Evolutionary conservation across 2,888 invertebrate genomes (phyloP).

Genomic region (Agrochola circellaris): DNA sequence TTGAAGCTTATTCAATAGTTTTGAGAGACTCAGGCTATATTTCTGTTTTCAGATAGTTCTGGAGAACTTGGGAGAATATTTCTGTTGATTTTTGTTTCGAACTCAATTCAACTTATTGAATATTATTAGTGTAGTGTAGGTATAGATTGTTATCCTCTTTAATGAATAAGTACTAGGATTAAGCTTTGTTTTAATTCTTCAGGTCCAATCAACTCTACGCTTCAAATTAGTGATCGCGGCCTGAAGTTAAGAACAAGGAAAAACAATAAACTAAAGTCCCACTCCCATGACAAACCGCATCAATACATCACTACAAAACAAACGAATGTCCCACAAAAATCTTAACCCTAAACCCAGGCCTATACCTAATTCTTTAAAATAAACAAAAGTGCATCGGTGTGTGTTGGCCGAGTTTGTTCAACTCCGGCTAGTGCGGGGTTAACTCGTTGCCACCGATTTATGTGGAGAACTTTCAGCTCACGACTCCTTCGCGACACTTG

Average conservation of each 20-base stretch:
- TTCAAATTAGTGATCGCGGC: not conserved
- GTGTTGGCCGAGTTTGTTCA: constrained; percentile 84
- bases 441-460: constrained; percentile 85
- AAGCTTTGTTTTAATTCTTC: not conserved
- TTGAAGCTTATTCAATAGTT: not conserved
- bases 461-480: constrained; percentile 81
- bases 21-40: not conserved
- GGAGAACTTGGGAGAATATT: not conserved
- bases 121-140: too few relatives aligned
- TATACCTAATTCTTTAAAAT: constrained; percentile 67
- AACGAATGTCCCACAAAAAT: constrained; percentile 39
- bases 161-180: too few relatives aligned
- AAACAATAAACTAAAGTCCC: not conserved
- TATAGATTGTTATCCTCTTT: too few relatives aligned
- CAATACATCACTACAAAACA: constrained; percentile 26
- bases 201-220: not conserved
- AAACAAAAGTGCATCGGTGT: constrained; percentile 73
- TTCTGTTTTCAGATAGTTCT: not conserved
- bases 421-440: constrained; percentile 81
- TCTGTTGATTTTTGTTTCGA: not conserved
- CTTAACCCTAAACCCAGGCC: constrained; percentile 50
- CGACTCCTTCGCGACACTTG: constrained; percentile 80
- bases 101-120: not conserved
- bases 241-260: not conserved
- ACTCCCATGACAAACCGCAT: constrained; percentile 1